Evolutionary conservation across 1,140 invertebrate genomes (phyloP), one percentile per base, ranked within the genome.

Genomic region (Drosophila aff.): DNA sequence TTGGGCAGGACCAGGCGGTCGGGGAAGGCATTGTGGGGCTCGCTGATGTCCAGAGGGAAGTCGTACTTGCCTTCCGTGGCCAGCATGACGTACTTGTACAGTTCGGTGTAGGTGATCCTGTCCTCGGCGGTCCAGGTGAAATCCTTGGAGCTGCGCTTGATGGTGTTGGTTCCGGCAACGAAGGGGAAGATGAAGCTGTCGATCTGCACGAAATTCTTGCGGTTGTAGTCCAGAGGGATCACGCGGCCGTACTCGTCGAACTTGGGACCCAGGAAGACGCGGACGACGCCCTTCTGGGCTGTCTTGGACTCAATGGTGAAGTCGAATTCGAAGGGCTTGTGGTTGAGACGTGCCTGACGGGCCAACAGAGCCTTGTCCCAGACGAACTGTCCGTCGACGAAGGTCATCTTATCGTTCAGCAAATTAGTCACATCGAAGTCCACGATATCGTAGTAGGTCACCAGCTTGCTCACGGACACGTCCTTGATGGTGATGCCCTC

Each of bases 391-490:
- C 90, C 90, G 57, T 91, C 86, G 63, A 81, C 76, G 60, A 92
- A 91, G 47, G 83, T 86, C 82, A 87, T 91, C 74, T 92, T 91
- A 43, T 91, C 90, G 95, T 81, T 93, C 18, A 96, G 68, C 57
- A 95, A 95, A 77, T 96, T 96, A 81, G 94, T 95, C 36, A 96
- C 94, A 69, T 96, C 95, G 18, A 96, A 79, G 79, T 96, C 95
- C 76, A 95, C 95, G 38, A 96, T 93, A 52, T 96, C 96, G 92
- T 96, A 96, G 91, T 95, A 97, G 26, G 96, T 97, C 18, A 94
- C 93, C 9, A 97, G 91, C 55, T 95, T 94, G 89, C 95, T 95
- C 4, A 96, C 93, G 3, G 92, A 81, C 6, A 96, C 93, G 41
- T 94, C 94, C 63, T 95, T 94, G 64, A 97, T 94, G 76, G 94